Conservation (phyloP, 2,113 vertebrate species). For the Ursus arctos region DNA sequence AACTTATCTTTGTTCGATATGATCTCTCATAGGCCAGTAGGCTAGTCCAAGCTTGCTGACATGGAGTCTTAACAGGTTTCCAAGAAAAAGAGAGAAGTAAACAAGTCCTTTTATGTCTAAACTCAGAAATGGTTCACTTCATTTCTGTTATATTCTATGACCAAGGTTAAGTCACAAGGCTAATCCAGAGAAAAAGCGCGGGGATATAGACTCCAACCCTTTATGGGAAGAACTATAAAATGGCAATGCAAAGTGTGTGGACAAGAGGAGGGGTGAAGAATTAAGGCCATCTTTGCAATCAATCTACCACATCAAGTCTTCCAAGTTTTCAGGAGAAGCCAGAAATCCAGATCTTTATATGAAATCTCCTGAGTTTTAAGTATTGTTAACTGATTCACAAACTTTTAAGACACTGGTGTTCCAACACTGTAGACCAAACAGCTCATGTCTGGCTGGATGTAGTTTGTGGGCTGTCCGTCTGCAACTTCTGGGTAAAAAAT, state of each 20-base stretch:
- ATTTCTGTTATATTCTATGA: neutral
- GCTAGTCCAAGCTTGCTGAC: neutral
- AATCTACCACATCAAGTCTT: neutral
- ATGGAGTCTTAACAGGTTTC: neutral
- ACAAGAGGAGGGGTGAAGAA: neutral
- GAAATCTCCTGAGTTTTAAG: neutral
- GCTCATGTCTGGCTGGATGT: neutral
- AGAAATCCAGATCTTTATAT: constrained; percentile 29
- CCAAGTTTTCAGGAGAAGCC: constrained; percentile 20
- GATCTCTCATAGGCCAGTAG: neutral
- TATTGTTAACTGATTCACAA: neutral
- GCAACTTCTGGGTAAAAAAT: neutral
- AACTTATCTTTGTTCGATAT: neutral
- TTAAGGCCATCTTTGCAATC: neutral
- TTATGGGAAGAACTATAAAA: neutral
- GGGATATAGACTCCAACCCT: neutral
- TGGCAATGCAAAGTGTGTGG: neutral
- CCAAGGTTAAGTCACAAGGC: neutral
- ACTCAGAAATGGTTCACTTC: neutral
- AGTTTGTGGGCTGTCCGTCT: neutral
- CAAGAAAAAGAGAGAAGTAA: neutral
- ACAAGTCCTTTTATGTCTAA: neutral
- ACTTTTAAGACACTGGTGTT: neutral
- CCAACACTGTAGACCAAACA: neutral
- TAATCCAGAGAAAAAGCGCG: neutral